A percentile compares a stretch with the other conserved stretches of the same genome.
phyloP scores from a whole-genome alignment of 1,140 invertebrate species.

The Cyclargus thomasi region DNA sequence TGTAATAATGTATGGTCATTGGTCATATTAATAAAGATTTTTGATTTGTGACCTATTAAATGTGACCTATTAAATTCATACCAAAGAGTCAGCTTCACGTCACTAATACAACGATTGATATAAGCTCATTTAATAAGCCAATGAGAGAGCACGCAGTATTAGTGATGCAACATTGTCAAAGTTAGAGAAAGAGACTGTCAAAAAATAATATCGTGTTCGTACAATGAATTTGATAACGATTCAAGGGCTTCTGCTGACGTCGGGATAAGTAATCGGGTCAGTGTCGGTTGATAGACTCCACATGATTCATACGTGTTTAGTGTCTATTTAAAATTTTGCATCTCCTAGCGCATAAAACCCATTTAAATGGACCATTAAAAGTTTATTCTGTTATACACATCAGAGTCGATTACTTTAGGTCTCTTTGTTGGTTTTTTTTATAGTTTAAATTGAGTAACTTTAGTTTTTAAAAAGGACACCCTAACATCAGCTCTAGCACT shows the following conservation, averaged over 20 bases:
- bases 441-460: too few species aligned
- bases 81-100: too few species aligned
- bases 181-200: background rate
- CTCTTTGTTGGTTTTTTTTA: background rate
- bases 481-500: too few species aligned
- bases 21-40: too few species aligned
- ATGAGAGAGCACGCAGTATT: background rate
- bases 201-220: background rate
- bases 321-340: conserved; percentile 10
- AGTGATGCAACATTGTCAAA: background rate
- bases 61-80: too few species aligned
- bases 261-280: conserved; percentile 16
- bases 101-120: too few species aligned
- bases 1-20: too few species aligned
- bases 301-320: conserved; percentile 14
- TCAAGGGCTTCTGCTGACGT: conserved; percentile 18
- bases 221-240: conserved; percentile 13
- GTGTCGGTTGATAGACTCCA: conserved; percentile 20
- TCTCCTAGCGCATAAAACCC: background rate
- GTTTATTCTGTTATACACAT: background rate
- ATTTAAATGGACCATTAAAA: background rate
- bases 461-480: too few species aligned
- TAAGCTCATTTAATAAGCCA: background rate
- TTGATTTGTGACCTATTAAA: too few species aligned
- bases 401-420: background rate